These are phyloP conservation scores for Halictus ligatus DNA, from an alignment of 2,888 invertebrate genomes.

Conservation along the genomic window DNA sequence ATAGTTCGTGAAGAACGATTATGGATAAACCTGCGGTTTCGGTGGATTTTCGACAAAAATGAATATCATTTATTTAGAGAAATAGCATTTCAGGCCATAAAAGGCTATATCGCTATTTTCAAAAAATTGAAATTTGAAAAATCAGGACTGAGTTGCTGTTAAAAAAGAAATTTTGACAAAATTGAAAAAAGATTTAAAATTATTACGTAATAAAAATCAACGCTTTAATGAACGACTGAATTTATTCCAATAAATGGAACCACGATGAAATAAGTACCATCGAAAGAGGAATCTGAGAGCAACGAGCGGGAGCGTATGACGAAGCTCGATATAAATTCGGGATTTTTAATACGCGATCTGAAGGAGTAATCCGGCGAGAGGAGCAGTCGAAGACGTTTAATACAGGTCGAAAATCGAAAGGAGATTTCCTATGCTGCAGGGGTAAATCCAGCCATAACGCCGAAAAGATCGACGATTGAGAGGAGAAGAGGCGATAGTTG, in stretches of 20 bases:
- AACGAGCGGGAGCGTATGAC: neutral
- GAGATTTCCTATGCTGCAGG: slow-evolving; percentile 1
- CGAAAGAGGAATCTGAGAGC: neutral
- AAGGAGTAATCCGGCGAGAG: neutral
- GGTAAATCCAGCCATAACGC: slow-evolving; percentile 38
- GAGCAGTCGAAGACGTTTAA: slow-evolving; percentile 42
- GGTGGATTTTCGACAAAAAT: no score
- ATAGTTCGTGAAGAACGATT: neutral
- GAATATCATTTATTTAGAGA: no score
- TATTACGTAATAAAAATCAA: neutral
- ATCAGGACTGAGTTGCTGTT: neutral
- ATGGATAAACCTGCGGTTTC: neutral
- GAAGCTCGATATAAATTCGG: neutral
- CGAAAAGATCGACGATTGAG: slow-evolving; percentile 56
- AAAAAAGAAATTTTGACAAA: neutral
- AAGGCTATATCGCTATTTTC: no score
- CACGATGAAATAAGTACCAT: neutral
- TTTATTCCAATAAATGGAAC: neutral
- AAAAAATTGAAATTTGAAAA: no score
- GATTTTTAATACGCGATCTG: neutral
- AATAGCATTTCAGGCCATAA: no score
- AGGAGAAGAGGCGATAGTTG: slow-evolving; percentile 33
- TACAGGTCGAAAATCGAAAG: slow-evolving; percentile 48
- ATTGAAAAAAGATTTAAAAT: neutral
- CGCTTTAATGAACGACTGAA: neutral